Evolutionary conservation across 2,888 invertebrate species (phyloP), one percentile per base, ranked within the genome.

Genomic region (Argyra leucocephala): DNA sequence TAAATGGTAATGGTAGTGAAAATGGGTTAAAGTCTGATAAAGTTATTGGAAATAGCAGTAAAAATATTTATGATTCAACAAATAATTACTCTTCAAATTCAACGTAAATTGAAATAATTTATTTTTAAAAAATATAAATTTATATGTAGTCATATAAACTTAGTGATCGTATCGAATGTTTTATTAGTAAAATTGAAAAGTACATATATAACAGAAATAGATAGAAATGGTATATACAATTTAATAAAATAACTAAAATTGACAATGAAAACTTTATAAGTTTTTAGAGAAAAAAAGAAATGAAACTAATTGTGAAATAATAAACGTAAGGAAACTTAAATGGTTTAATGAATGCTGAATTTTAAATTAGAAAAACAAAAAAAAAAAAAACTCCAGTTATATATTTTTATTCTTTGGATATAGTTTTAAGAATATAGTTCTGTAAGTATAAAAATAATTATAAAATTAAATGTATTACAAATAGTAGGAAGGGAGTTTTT

Each of bases 11-110:
- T 36, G 64, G 67, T 62, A 36, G 63, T 62, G 61, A 23, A 58
- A 70, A 71, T 61, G 18, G 58, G 26, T 61, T 23, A 64, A 63
- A 22, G 63, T 62, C 36, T 65, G 71, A 22, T 62, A 65, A 64
- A 22, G 12, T 67, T 61, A 62, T 57, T 24, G 64, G 66, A 10
- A 26, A 63, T 62, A 61, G 61, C 31, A 66, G 36, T 64, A 62
- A 63, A 48, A 66, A 67, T 23, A 48, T 48, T 18, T 48, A 48
- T 48, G 48, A 48, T 18, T 48, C 48, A n/a, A n/a, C 48, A 48
- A 48, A 48, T 48, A 48, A 48, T 48, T 48, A 48, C 48, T 48
- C 31, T 31, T 31, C 48, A 48, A 48, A 48, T 48, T 48, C 48
- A 48, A 18, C 48, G 7, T 48, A 48, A 48, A 48, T 48, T 48